A percentile compares a stretch with the other conserved stretches of the same genome.
These are phyloP conservation scores for Aphrocallistes beatrix DNA, from an alignment of 37 sponge, comb jelly and placozoan species.

Conservation along the genomic window DNA sequence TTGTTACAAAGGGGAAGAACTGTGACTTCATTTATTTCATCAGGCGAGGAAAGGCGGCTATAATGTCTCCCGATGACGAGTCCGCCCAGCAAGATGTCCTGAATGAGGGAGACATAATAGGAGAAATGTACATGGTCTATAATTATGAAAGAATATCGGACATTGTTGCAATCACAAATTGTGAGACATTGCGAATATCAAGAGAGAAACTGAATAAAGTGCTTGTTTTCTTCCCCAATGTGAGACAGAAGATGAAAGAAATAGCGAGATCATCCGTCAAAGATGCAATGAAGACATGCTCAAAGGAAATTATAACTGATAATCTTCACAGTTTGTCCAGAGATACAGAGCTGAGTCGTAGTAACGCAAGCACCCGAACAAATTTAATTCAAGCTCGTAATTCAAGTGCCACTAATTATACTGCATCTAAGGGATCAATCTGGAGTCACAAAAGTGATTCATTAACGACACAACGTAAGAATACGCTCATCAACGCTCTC, in stretches of 20 bases:
- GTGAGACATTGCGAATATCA: conserved; percentile 9
- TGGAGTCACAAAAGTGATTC: not conserved
- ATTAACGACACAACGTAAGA: not conserved
- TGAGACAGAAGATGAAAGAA: not conserved
- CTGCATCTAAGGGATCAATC: not conserved
- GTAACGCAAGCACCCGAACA: not conserved
- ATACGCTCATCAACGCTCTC: not conserved
- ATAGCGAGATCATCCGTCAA: not conserved
- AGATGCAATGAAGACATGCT: not conserved
- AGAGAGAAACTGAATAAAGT: not conserved
- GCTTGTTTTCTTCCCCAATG: not conserved
- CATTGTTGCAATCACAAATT: not conserved
- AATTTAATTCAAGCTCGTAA: not conserved
- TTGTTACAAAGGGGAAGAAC: conserved; percentile 39
- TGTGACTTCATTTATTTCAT: not conserved
- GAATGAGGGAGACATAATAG: not conserved
- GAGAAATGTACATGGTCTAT: not conserved
- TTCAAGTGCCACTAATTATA: not conserved
- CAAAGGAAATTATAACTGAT: too few species aligned
- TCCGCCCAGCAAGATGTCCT: not conserved
- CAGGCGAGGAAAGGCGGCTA: not conserved
- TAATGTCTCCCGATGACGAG: not conserved
- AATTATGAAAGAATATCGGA: not conserved
- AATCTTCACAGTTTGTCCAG: not conserved
- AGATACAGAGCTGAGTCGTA: not conserved